Percentiles rank a stretch among this genome's conserved stretches.
These are phyloP conservation scores for Trichomycterus rosablanca DNA, from an alignment of 2,113 vertebrate genomes.

Conservation along the genomic window DNA sequence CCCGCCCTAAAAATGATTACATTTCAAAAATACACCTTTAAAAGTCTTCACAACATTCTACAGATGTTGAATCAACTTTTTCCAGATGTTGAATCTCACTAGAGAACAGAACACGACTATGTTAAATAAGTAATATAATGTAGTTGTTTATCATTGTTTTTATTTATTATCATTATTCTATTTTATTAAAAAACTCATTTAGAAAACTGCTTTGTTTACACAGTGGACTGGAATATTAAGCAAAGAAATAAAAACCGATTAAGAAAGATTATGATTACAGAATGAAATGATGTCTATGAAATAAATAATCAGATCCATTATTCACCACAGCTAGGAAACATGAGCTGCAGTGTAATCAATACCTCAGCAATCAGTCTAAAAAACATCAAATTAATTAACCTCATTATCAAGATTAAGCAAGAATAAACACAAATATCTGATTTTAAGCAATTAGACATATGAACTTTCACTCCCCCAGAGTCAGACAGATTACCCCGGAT, in stretches of 20 bases:
- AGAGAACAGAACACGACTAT: too few relatives aligned
- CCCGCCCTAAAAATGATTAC: too few relatives aligned
- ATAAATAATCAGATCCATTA: conserved; percentile 26
- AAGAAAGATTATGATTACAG: conserved; percentile 4
- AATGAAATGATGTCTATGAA: conserved; percentile 16
- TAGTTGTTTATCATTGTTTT: too few relatives aligned
- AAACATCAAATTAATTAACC: conserved; percentile 25
- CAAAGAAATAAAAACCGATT: not conserved
- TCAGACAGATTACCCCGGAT: conserved; percentile 22
- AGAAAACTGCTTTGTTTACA: too few relatives aligned
- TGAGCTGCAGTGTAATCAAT: conserved; percentile 10
- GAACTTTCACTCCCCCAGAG: conserved; percentile 7
- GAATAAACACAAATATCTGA: conserved; percentile 7
- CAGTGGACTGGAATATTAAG: not conserved
- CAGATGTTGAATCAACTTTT: too few relatives aligned
- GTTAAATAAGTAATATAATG: too few relatives aligned
- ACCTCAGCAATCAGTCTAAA: conserved; percentile 28
- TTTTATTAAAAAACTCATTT: too few relatives aligned
- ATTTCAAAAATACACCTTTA: too few relatives aligned
- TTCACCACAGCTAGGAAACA: conserved; percentile 11
- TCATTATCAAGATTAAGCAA: conserved; percentile 25
- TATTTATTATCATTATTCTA: too few relatives aligned
- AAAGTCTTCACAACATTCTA: too few relatives aligned
- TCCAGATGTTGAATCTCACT: too few relatives aligned
- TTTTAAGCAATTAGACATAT: conserved; percentile 15